Percentiles rank a stretch among this genome's conserved stretches.
These are phyloP conservation scores for Zoanthus sociatus DNA, from an alignment of 92 coral and sea anemone genomes.

Conservation along the genomic window DNA sequence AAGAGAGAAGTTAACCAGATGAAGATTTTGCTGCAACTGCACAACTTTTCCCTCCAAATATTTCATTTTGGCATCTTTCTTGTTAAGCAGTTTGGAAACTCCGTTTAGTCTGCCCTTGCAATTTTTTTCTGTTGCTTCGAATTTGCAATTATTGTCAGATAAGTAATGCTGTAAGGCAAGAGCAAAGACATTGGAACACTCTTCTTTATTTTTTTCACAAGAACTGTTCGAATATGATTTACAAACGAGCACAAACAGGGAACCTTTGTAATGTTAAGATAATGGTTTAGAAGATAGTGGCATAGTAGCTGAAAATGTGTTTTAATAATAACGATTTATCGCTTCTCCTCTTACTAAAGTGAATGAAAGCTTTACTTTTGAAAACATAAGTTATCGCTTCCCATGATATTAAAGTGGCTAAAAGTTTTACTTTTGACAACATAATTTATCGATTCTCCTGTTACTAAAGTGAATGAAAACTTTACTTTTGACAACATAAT, in stretches of 20 bases:
- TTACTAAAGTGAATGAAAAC: too few species aligned
- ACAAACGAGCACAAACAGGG: neutral
- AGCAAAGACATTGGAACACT: conserved; percentile 35
- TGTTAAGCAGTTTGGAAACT: conserved; percentile 50
- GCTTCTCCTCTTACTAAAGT: too few species aligned
- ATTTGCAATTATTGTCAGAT: conserved; percentile 33
- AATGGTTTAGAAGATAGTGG: neutral
- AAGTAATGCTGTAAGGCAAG: conserved; percentile 34
- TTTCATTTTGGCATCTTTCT: conserved; percentile 57
- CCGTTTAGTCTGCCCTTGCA: conserved; percentile 1
- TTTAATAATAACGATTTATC: too few species aligned
- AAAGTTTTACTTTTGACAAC: too few species aligned
- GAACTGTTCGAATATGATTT: neutral
- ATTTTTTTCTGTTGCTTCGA: conserved; percentile 36
- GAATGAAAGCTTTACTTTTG: neutral
- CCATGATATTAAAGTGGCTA: too few species aligned
- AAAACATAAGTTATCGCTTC: neutral
- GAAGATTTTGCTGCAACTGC: conserved; percentile 87
- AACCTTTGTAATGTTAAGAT: neutral
- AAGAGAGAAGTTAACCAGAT: conserved; percentile 73
- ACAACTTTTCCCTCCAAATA: conserved; percentile 82
- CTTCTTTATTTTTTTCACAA: conserved; percentile 26
- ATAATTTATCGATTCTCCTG: too few species aligned
- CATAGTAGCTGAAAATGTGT: neutral
- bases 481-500: too few species aligned